These are phyloP conservation scores for Diorhabda carinulata DNA, from an alignment of 1,140 invertebrate species.

Conservation along the genomic window DNA sequence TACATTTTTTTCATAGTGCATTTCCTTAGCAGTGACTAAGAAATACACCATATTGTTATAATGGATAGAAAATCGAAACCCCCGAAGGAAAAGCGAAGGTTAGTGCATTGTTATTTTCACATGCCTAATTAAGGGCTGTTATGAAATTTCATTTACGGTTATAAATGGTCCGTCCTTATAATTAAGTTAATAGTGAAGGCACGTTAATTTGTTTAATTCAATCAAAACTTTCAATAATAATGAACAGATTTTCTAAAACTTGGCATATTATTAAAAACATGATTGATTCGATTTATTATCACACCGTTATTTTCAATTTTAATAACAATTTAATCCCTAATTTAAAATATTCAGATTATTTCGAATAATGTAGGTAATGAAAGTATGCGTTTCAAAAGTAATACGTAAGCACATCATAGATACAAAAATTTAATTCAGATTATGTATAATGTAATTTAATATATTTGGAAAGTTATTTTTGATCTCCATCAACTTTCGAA, in stretches of 20 bases:
- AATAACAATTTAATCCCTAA: too few relatives aligned
- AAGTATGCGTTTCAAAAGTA: too few relatives aligned
- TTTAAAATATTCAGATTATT: too few relatives aligned
- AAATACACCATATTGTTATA: conserved; percentile 27
- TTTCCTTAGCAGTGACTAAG: conserved; percentile 42
- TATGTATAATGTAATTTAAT: too few relatives aligned
- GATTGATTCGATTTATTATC: background rate
- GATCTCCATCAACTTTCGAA: too few relatives aligned
- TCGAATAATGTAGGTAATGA: too few relatives aligned
- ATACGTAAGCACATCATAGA: too few relatives aligned
- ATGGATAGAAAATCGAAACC: conserved; percentile 35
- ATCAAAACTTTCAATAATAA: background rate
- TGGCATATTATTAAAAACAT: background rate
- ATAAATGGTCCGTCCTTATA: background rate
- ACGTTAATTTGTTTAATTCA: background rate
- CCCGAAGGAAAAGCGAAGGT: conserved; percentile 38
- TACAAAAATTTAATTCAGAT: too few relatives aligned
- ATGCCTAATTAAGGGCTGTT: background rate
- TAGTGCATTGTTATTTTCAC: conserved; percentile 17
- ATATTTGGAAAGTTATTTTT: too few relatives aligned
- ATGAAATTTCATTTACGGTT: background rate
- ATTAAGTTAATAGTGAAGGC: background rate
- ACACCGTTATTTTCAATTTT: too few relatives aligned
- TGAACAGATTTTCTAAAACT: background rate
- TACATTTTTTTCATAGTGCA: conserved; percentile 22